Base-by-base conservation (phyloP, 2,888 invertebrate species). In the Rotaria socialis region DNA sequence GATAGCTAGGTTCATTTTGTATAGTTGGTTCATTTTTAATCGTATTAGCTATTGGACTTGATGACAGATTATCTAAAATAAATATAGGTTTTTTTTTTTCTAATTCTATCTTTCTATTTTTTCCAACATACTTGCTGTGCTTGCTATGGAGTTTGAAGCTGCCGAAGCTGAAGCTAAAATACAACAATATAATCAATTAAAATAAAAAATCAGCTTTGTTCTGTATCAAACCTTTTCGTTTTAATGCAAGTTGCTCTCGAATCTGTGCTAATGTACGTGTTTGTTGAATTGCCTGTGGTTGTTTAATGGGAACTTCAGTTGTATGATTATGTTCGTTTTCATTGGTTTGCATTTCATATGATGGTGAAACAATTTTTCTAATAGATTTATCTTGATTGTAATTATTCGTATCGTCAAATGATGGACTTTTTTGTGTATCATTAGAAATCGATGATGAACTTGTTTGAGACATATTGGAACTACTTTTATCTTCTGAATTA, bases 211-310 rank as follows among this genome's bases (percentile, higher is more conserved):
- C 4, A 27, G 3, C 3, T 60, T 60, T 60, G 4, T 41, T 5
- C 35, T 41, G 16, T 2, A 19, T 27, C 24, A 47, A 47, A 80
- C 80, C 80, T 80, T 80, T 80, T 80, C 80, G 80, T 80, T 80
- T 80, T 14, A 80, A 80, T 19, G 80, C 80, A 80, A 80, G 80
- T 80, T 90, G 89, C 55, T 90, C 90, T 88, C 90, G 90, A 75
- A 90, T 90, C 87, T 90, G 90, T 74, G 90, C 90, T 27, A 91
- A 88, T n/a, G 90, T 90, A 86, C 90, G 87, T 41, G 90, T 89
- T 84, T 89, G 89, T 80, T 80, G 75, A 47, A 80, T 47, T n/a
- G 22, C 24, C 22, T 85, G 35, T 22, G 22, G 0, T 55, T 74
- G 58, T 41, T 56, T 74, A 60, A 47, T n/a, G 19, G 85, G 35